Conservation (phyloP, 2,888 invertebrate genomes). For the Chirona hameri region DNA sequence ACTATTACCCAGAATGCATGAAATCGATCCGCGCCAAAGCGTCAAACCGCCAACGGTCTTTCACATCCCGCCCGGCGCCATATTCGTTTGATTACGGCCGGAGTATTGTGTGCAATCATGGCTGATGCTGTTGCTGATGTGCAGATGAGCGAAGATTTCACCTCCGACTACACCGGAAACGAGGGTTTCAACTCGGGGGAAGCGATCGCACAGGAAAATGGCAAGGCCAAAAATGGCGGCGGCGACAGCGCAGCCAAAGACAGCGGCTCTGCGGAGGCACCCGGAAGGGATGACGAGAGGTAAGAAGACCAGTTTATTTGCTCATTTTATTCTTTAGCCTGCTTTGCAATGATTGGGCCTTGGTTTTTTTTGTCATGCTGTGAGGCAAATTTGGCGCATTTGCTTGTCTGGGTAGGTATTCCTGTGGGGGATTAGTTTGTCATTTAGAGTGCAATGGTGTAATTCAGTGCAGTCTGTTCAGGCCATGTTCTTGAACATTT, state of each 20-base stretch:
- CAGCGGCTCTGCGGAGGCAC: conserved; percentile 40
- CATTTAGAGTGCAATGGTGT: too few relatives aligned
- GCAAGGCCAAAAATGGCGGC: conserved; percentile 33
- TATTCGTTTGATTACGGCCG: not conserved
- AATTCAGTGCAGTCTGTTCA: too few relatives aligned
- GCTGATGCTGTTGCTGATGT: not conserved
- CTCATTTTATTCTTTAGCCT: not conserved
- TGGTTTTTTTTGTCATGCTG: not conserved
- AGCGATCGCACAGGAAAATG: conserved; percentile 31
- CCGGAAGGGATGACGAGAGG: conserved; percentile 40
- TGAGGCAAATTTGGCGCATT: not conserved
- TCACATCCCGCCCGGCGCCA: not conserved
- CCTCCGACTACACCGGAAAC: conserved; percentile 39
- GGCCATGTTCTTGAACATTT: too few relatives aligned
- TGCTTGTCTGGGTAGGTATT: too few relatives aligned
- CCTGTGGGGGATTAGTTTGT: too few relatives aligned
- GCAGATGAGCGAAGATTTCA: conserved; percentile 37
- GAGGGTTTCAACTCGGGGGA: conserved; percentile 39
- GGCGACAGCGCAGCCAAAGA: conserved; percentile 36
- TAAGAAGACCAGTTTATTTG: not conserved
- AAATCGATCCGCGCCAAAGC: not conserved
- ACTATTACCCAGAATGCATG: not conserved
- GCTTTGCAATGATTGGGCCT: not conserved
- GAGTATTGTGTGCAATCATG: not conserved
- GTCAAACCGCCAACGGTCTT: not conserved